A percentile compares a stretch with the other conserved stretches of the same genome.
Evolutionary conservation across 2,888 invertebrate species (phyloP).

Genomic region (Parnassius apollo): DNA sequence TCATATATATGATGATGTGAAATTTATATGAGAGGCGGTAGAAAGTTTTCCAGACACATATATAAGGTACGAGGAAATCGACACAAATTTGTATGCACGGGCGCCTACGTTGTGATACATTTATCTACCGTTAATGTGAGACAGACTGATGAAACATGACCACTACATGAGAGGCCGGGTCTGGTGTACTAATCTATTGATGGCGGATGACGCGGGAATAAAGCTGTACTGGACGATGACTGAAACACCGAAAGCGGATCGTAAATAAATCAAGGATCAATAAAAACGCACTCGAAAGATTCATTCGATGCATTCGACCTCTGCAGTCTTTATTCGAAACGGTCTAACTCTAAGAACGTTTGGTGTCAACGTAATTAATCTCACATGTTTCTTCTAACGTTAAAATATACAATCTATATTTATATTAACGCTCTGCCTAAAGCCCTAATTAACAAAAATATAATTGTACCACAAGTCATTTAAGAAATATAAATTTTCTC

Average conservation of each 20-base stretch:
- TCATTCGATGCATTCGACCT: slow-evolving; percentile 73
- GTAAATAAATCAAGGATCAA: slow-evolving; percentile 64
- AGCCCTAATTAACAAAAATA: slow-evolving; percentile 79
- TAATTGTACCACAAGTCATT: slow-evolving; percentile 64
- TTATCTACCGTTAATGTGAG: slow-evolving; percentile 76
- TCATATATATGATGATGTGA: slow-evolving; percentile 52
- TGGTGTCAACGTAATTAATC: slow-evolving; percentile 69
- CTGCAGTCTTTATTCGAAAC: slow-evolving; percentile 73
- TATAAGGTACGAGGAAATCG: slow-evolving; percentile 54
- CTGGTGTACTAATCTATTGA: slow-evolving; percentile 61
- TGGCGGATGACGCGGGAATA: slow-evolving; percentile 69
- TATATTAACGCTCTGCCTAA: slow-evolving; percentile 65
- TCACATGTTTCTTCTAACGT: slow-evolving; percentile 66
- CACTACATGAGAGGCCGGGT: slow-evolving; percentile 74
- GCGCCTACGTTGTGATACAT: slow-evolving; percentile 81
- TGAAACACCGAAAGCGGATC: slow-evolving; percentile 77
- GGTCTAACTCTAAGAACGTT: slow-evolving; percentile 66
- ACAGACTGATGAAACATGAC: slow-evolving; percentile 67
- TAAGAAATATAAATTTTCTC: slow-evolving; percentile 69
- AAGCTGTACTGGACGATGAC: slow-evolving; percentile 65
- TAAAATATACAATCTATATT: slow-evolving; percentile 65
- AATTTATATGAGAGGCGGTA: slow-evolving; percentile 51
- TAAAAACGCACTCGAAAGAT: slow-evolving; percentile 61
- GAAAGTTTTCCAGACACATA: slow-evolving; percentile 73
- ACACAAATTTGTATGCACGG: slow-evolving; percentile 62